Percentiles rank a stretch among this genome's conserved stretches.
These are phyloP conservation scores for Ctenodactylus gundi DNA, from an alignment of 2,113 vertebrate genomes.

Conservation along the genomic window DNA sequence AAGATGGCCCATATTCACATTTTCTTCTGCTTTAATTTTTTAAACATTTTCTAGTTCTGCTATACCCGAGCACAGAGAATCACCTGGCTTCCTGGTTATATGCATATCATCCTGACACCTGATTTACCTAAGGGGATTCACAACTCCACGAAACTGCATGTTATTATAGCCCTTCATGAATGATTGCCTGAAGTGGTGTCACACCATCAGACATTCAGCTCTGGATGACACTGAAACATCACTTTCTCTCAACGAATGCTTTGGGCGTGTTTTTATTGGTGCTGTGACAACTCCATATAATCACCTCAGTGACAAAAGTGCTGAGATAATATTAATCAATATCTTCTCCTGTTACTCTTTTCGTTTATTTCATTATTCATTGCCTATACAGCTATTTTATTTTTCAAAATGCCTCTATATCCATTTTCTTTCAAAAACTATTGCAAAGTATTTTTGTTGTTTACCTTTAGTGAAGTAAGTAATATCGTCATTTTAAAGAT, in stretches of 20 bases:
- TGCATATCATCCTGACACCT: constrained; percentile 35
- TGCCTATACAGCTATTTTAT: neutral
- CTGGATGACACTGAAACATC: neutral
- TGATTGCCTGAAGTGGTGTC: neutral
- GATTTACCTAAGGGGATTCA: constrained; percentile 39
- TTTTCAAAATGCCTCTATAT: neutral
- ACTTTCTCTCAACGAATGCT: neutral
- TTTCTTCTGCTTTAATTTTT: neutral
- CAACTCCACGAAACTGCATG: neutral
- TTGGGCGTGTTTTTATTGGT: neutral
- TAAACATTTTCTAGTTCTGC: neutral
- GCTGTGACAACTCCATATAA: neutral
- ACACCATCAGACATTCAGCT: neutral
- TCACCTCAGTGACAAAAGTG: neutral
- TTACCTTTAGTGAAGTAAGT: neutral
- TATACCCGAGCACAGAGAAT: neutral
- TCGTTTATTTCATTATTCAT: constrained; percentile 6
- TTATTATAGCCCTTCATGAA: constrained; percentile 5
- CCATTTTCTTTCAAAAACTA: neutral
- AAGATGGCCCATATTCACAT: neutral
- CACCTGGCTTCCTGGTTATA: neutral
- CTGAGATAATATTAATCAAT: constrained; percentile 19
- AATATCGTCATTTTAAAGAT: neutral
- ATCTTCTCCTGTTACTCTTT: neutral
- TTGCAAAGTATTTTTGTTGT: neutral